Evolutionary conservation across 2,113 vertebrate genomes (phyloP).

Genomic region (Toxostoma redivivum): DNA sequence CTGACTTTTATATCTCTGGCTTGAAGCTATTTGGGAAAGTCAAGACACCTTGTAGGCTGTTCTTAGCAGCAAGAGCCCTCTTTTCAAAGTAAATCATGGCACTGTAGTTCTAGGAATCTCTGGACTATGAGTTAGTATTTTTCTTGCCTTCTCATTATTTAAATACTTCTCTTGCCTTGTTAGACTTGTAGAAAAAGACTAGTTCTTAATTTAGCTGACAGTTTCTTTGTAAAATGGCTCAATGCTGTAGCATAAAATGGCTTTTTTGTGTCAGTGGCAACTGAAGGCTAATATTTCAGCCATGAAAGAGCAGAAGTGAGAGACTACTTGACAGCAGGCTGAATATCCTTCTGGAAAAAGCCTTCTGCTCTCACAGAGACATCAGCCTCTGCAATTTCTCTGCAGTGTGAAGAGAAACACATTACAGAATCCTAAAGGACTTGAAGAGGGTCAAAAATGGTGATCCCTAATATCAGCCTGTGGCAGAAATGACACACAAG

Average conservation of each 20-base stretch:
- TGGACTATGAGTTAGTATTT: background rate
- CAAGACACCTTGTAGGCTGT: background rate
- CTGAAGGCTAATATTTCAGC: background rate
- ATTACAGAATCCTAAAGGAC: background rate
- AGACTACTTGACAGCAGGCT: background rate
- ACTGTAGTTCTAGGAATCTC: background rate
- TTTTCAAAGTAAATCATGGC: background rate
- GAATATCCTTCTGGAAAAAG: background rate
- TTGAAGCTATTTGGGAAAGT: background rate
- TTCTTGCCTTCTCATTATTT: background rate
- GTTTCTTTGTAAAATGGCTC: background rate
- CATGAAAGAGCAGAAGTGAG: background rate
- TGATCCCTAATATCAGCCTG: background rate
- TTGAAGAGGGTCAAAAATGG: background rate
- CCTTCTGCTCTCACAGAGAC: background rate
- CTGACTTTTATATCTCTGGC: background rate
- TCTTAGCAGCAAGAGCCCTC: background rate
- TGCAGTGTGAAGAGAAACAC: background rate
- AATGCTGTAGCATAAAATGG: background rate
- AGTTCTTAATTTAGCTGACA: slow-evolving; percentile 1
- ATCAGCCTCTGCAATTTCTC: background rate
- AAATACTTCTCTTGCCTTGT: background rate
- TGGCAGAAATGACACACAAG: background rate
- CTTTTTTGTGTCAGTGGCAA: background rate
- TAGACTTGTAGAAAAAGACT: background rate